These are phyloP conservation scores for Lepus townsendii DNA, from an alignment of 2,797 vertebrate genomes.

Conservation along the genomic window DNA sequence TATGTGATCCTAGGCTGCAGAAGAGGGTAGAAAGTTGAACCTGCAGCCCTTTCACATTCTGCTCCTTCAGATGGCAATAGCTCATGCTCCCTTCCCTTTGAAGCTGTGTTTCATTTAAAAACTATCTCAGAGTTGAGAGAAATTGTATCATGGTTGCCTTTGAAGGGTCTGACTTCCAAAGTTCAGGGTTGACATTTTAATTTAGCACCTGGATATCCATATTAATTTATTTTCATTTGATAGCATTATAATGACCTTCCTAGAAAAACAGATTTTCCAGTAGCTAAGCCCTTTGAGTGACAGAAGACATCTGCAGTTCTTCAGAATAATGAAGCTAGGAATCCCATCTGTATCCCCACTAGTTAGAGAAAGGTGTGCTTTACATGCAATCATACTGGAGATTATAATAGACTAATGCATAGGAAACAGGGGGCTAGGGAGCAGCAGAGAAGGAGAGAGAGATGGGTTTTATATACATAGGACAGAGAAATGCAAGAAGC, in stretches of 20 bases:
- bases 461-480: not conserved
- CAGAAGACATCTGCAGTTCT: constrained; percentile 79
- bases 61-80: not conserved
- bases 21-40: not conserved
- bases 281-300: constrained; percentile 78
- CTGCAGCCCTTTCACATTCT: constrained; percentile 6
- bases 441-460: not conserved
- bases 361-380: constrained; percentile 54
- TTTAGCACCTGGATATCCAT: constrained; percentile 82
- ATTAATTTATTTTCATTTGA: constrained; percentile 77
- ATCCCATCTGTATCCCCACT: constrained; percentile 58
- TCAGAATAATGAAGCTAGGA: constrained; percentile 72
- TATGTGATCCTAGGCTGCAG: not conserved
- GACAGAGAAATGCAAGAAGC: not conserved
- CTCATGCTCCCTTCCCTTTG: not conserved
- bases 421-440: not conserved
- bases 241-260: constrained; percentile 60
- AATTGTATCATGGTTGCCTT: constrained; percentile 33
- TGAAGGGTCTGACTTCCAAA: constrained; percentile 81
- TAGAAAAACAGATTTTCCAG: constrained; percentile 70
- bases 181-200: constrained; percentile 82
- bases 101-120: constrained; percentile 32
- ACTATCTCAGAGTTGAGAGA: constrained; percentile 33
- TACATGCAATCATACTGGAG: constrained; percentile 50
- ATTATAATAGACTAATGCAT: not conserved